Percentiles rank a stretch among this genome's conserved stretches.
Evolutionary conservation across 1,140 invertebrate genomes (phyloP).

Genomic region (Spodoptera frugiperda): DNA sequence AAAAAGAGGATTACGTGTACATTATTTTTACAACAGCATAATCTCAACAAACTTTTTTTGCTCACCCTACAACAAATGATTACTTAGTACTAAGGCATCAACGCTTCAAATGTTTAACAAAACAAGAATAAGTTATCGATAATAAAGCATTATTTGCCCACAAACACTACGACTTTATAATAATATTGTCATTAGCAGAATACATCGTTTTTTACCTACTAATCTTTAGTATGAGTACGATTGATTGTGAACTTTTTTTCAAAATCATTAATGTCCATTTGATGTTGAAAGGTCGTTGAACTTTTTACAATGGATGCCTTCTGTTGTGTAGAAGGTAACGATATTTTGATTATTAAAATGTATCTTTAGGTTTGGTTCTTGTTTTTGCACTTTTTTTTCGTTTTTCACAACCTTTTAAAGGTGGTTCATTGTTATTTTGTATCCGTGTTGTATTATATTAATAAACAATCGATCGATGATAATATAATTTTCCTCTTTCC

Average conservation of each 20-base stretch:
- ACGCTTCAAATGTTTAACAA: slow-evolving; percentile 45
- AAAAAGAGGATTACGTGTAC: too few species aligned
- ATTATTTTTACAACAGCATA: too few species aligned
- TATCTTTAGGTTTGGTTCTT: not conserved
- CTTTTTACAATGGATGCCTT: slow-evolving; percentile 48
- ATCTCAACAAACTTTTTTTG: too few species aligned
- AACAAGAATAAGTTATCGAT: slow-evolving; percentile 58
- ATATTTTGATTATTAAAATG: slow-evolving; percentile 4
- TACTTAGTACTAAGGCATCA: slow-evolving; percentile 61
- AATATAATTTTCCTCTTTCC: too few species aligned
- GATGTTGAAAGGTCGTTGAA: slow-evolving; percentile 49
- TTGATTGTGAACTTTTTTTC: slow-evolving; percentile 47
- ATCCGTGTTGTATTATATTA: too few species aligned
- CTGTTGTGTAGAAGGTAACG: slow-evolving; percentile 4
- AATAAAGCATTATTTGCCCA: slow-evolving; percentile 68
- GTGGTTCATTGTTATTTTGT: too few species aligned
- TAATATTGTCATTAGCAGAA: slow-evolving; percentile 77
- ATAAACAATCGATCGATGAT: too few species aligned
- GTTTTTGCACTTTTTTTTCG: too few species aligned
- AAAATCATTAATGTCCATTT: slow-evolving; percentile 52
- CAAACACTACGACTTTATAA: slow-evolving; percentile 65
- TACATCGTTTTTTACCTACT: slow-evolving; percentile 50
- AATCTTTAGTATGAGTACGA: slow-evolving; percentile 49
- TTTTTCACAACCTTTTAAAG: too few species aligned
- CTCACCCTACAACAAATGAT: slow-evolving; percentile 60